Base-by-base conservation (phyloP, 92 coral and sea anemone species). In the Epizoanthus ramosus region DNA sequence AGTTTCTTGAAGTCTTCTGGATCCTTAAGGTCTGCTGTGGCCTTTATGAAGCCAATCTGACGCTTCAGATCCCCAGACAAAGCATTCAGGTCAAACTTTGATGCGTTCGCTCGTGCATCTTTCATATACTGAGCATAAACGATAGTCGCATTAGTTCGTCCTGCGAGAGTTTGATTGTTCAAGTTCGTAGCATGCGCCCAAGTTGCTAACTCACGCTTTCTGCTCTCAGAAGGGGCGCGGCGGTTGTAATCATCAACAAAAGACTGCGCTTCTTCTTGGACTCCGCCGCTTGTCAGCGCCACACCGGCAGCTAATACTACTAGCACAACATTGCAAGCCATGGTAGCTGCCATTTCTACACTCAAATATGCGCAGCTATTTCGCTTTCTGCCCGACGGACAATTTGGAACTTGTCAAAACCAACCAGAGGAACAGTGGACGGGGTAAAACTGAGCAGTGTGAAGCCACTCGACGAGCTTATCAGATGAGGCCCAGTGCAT, bases 161-260 rank as follows among this genome's bases (percentile, higher is more conserved):
- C 24, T 8, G 57, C 68, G 16, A 75, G 85, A 89, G 91, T 95
- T 80, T 79, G 52, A 4, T 89, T 63, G 3, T 94, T 95, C 37
- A 95, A 59, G 89, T 95, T 93, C 7, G 97, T 95, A 14, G 84
- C 87, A 68, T 88, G 45, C 16, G 84, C 83, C 98, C 98, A 95
- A 2, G 84, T 69, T 6, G 87, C 91, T 8, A 76, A 84, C 5
- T 59, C 70, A 0, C 31, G 25, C 10, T 91, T 80, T 82, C 65
- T 79, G 14, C 79, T 77, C 74, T 74, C 85, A 2, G 12, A 5
- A 0, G 88, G 85, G 3, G 86, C 85, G 37, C 50, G 74, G 1
- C 28, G 31, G 86, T 93, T 92, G 87, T 58, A 87, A 23, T 85
- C 35, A 0, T 85, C 75, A 18, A 95, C 88, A 71, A 92, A 92